Conservation (phyloP, 2,113 vertebrate species). For the Prolemur simus region DNA sequence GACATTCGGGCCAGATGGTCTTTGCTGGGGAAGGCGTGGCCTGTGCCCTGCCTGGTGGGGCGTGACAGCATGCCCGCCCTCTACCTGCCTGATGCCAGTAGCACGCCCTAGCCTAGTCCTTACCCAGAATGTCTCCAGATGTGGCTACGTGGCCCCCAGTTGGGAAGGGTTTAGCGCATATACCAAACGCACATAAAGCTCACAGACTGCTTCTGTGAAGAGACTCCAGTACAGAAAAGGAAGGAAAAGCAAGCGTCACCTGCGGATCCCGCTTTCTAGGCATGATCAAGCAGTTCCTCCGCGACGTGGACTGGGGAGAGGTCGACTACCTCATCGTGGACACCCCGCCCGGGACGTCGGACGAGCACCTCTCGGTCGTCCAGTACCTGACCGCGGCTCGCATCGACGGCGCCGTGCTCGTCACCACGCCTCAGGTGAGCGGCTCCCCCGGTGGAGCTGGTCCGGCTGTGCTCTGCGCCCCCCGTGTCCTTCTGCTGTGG, state of each 20-base stretch:
- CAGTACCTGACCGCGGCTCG: slow-evolving; percentile 90
- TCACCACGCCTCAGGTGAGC: slow-evolving; percentile 96
- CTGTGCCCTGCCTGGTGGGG: fast-evolving
- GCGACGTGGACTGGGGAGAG: slow-evolving; percentile 97
- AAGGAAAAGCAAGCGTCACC: no score
- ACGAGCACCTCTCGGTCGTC: slow-evolving; percentile 94
- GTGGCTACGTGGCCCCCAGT: fast-evolving
- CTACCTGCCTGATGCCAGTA: fast-evolving
- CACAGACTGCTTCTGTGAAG: not conserved
- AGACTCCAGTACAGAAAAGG: fast-evolving
- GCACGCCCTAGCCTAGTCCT: not conserved
- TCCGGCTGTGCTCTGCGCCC: fast-evolving
- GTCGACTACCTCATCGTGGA: slow-evolving; percentile 96
- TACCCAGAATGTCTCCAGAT: not conserved
- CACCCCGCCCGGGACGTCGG: slow-evolving; percentile 95
- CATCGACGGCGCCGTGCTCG: slow-evolving; percentile 91
- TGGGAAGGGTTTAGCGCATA: fast-evolving
- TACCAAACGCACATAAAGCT: fast-evolving
- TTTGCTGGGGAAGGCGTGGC: not conserved
- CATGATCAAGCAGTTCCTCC: slow-evolving; percentile 98
- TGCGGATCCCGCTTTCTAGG: slow-evolving; percentile 80
- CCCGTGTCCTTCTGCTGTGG: fast-evolving
- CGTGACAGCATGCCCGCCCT: no score
- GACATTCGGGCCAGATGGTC: not conserved
- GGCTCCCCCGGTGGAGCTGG: fast-evolving